Base-by-base conservation (phyloP, 2,888 invertebrate species). In the Synergus japonicus region DNA sequence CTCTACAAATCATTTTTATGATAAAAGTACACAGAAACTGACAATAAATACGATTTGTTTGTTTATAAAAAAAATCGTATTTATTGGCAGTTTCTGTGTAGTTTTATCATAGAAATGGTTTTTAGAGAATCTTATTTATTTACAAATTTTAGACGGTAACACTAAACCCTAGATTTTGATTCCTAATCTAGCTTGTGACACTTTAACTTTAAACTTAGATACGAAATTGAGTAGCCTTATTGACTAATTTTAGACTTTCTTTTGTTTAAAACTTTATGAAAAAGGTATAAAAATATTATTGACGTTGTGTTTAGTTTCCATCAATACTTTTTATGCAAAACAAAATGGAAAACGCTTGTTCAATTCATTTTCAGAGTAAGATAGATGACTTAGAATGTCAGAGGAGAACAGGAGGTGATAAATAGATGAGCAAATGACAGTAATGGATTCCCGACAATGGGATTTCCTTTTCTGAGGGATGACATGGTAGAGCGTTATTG, bases 381-480 rank as follows among this genome's bases (percentile, higher is more conserved):
- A 67, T 67, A 67, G 66, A 67, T 67, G 66, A 67, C 43, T 67
- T 44, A 22, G 13, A 44, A 10, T 67, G 44, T 67, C 66, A 67
- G 13, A 22, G 63, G 5, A 63, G 63, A 29, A 29, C 22, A 29
- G 22, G 22, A 29, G 22, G 22, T 63, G 63, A 63, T 63, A 63
- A 63, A 60, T 60, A 60, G 58, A 60, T 18, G 10, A 22, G 58
- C 58, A 60, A 60, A 63, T 63, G 29, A 63, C 29, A 63, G 63
- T 63, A 63, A 63, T 63, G 63, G 63, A 63, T 63, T 63, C 63
- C 63, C 22, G 18, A 10, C 10, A 63, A 63, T 63, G 29, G 22
- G 29, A 63, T 63, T 63, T 63, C 29, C 63, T 63, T 63, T 63
- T 29, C 63, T 63, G 63, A 22, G 13, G 63, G 63, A 29, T 63